Base-by-base conservation (phyloP, 2,797 vertebrate species). In the Tinamus major region DNA sequence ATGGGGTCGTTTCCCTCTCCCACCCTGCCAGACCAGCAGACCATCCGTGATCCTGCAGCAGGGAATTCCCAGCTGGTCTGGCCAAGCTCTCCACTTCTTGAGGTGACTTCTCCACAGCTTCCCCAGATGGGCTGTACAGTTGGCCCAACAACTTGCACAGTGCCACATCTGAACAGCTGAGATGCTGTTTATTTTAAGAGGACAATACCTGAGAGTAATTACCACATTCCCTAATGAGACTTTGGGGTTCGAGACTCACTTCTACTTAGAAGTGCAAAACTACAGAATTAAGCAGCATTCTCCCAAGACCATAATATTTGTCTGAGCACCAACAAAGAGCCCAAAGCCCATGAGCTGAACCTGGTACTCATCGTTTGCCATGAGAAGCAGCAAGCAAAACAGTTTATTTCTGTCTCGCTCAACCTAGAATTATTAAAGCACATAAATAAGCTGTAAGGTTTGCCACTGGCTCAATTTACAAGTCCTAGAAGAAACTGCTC, bases 391-490 rank as follows among this genome's bases (percentile, higher is more conserved):
- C 68, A 67, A 85, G 48, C 23, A 94, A 81, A 91, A 85, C 0
- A 0, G 64, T 95, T 84, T 64, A 72, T 94, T 18, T 87, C 35
- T 76, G 48, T 46, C 83, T 41, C 11, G 4, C 51, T 91, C 82
- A 89, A 76, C 69, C 71, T 70, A 64, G 64, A 95, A 61, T 67
- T 91, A 70, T 35, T 88, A 74, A 91, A 90, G 77, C 85, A 94
- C 94, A 93, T 80, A 87, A 93, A 95, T 65, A 92, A 87, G 77
- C 77, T 91, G 39, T 15, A 55, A 79, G 18, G 17, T 42, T 84
- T 64, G 74, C 55, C 2, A 6, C 35, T 61, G 72, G 56, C 89
- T 93, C 56, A 65, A 76, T 23, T 83, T 26, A 68, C 31, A 64
- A 41, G 46, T 72, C 51, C 10, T 81, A 39, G 48, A 77, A 37